Evolutionary conservation across 2,113 vertebrate species (phyloP), one percentile per base, ranked within the genome.

Genomic region (Xiphophorus maculatus): DNA sequence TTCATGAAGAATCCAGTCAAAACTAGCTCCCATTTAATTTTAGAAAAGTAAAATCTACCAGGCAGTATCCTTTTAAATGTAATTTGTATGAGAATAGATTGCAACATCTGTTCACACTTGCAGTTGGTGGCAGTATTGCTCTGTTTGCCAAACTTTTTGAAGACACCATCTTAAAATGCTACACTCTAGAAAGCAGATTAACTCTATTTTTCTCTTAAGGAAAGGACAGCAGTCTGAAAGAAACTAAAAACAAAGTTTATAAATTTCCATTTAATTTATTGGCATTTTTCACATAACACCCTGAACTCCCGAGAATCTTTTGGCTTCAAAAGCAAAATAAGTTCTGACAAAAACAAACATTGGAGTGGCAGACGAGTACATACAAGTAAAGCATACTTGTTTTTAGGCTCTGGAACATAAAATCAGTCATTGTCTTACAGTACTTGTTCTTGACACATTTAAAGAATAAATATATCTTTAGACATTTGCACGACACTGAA

Each of bases 261-360:
- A 33, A 67, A 79, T 91, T 89, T 90, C 61, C 66, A 85, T 86
- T 76, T 82, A 82, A 87, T 93, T 94, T 94, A 94, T 94, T 95
- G 89, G 82, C 82, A 88, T 92, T 90, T 88, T 88, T 77, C 85
- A 84, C 80, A 77, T 79, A 91, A 91, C 85, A 92, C 86, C 85
- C 89, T 92, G 88, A 91, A 90, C 84, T 91, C 88, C 81, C 62
- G 1, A 74, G 66, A 89, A 68, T 89, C 79, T 93, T 94, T 90
- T 93, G 90, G 90, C 84, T 90, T 87, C 83, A 77, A 87, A 90
- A 83, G 76, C 83, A 66, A 78, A 90, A 88, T 64, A 80, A 89
- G 88, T 33, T 81, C 63, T 71, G 42, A 58, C 51, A n/a, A 58
- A 58, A 79, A 90, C 82, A 81, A 30, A 86, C 81, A 75, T 84